Conservation (phyloP, 2,888 invertebrate genomes). For the Arenicola marina region DNA sequence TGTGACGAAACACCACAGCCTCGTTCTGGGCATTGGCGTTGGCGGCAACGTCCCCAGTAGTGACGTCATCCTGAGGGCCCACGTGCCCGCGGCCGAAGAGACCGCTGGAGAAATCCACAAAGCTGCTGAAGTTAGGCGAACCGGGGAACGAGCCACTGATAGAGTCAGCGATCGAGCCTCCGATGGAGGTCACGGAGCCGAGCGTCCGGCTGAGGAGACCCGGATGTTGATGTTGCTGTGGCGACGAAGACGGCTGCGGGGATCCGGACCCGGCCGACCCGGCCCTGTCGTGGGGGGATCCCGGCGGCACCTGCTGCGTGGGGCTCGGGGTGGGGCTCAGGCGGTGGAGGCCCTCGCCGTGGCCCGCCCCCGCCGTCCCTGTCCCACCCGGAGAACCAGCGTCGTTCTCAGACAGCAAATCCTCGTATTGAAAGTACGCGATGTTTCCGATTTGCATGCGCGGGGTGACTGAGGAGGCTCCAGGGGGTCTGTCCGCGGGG, state of each 20-base stretch:
- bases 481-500: too few species aligned
- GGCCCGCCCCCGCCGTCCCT: too few species aligned
- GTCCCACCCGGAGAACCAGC: too few species aligned
- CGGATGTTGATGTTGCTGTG: neutral
- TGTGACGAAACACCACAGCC: neutral
- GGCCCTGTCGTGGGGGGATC: neutral
- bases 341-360: too few species aligned
- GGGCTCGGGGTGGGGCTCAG: neutral
- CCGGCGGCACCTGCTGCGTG: neutral
- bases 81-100: constrained; percentile 59
- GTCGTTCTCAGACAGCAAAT: too few species aligned
- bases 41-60: neutral
- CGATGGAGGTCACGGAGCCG: constrained; percentile 22
- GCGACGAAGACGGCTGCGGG: constrained; percentile 1
- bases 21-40: neutral
- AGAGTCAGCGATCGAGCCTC: constrained; percentile 11
- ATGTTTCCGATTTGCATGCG: constrained; percentile 28
- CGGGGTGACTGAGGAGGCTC: constrained; percentile 12
- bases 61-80: neutral
- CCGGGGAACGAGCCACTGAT: neutral
- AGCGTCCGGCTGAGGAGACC: constrained; percentile 25
- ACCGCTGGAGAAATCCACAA: constrained; percentile 95
- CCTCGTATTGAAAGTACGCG: constrained; percentile 19
- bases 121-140: constrained; percentile 59
- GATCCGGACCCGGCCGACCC: constrained; percentile 1